A percentile compares a stretch with the other conserved stretches of the same genome.
Evolutionary conservation across 2,888 invertebrate genomes (phyloP).

Genomic region (Leptopterna dolabrata): DNA sequence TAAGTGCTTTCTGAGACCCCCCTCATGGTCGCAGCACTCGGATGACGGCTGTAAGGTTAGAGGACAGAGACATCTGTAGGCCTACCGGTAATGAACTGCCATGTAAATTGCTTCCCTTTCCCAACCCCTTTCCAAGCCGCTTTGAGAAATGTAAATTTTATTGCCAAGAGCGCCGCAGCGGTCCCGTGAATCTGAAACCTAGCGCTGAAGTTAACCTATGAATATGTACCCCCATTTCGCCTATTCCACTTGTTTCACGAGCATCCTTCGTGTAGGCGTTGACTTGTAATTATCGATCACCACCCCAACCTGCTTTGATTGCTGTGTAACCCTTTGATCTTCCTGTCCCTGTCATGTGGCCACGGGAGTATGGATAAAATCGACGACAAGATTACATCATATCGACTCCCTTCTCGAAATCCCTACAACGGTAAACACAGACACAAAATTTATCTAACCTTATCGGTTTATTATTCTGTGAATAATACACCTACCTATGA

Average conservation of each 20-base stretch:
- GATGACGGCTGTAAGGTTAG: conserved; percentile 24
- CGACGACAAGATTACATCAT: no score
- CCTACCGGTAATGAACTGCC: conserved; percentile 45
- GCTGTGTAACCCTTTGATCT: conserved; percentile 31
- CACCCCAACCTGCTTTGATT: not conserved
- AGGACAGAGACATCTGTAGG: conserved; percentile 46
- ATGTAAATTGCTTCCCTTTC: conserved; percentile 44
- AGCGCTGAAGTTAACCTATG: conserved; percentile 32
- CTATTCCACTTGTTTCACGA: not conserved
- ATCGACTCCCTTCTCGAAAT: no score
- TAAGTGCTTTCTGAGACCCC: conserved; percentile 44
- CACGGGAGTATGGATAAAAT: conserved; percentile 4
- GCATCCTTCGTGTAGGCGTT: not conserved
- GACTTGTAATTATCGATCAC: conserved; percentile 29
- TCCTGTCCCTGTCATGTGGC: conserved; percentile 13
- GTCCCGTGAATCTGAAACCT: not conserved
- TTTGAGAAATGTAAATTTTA: conserved; percentile 50
- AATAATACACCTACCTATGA: no score
- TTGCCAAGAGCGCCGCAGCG: not conserved
- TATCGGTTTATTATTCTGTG: no score
- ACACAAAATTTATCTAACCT: no score
- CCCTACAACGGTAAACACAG: no score
- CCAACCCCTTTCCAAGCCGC: conserved; percentile 31
- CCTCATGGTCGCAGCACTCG: not conserved
- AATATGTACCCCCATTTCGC: conserved; percentile 13